These are phyloP conservation scores for Holotrichia oblita DNA, from an alignment of 1,140 invertebrate genomes.

Conservation along the genomic window DNA sequence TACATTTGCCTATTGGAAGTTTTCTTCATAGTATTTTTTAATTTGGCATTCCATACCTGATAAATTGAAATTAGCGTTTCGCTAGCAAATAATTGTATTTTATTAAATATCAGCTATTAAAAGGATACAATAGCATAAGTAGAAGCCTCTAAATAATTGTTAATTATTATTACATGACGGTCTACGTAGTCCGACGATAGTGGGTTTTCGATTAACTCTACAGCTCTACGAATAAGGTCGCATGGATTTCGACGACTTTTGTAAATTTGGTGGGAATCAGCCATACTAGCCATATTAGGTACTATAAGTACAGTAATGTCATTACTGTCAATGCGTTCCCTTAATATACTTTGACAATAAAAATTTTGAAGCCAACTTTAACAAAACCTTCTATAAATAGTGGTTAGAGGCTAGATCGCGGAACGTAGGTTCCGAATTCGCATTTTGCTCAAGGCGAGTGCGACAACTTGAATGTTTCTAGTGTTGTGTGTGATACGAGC, in stretches of 20 bases:
- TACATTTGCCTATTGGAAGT: too few relatives aligned
- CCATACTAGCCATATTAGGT: too few relatives aligned
- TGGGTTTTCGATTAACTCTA: conserved; percentile 43
- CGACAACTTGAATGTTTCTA: too few relatives aligned
- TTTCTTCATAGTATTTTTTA: too few relatives aligned
- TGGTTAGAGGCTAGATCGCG: not conserved
- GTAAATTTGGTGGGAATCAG: not conserved
- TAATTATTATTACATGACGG: conserved; percentile 42
- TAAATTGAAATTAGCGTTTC: not conserved
- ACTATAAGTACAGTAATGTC: not conserved
- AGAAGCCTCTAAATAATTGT: conserved; percentile 43
- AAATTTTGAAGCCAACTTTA: not conserved
- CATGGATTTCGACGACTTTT: conserved; percentile 39
- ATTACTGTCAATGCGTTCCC: not conserved
- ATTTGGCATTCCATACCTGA: too few relatives aligned
- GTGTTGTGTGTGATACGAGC: too few relatives aligned
- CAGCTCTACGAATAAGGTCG: conserved; percentile 34
- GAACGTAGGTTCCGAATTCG: not conserved
- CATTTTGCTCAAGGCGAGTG: too few relatives aligned
- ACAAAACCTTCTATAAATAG: not conserved
- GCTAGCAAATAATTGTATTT: not conserved
- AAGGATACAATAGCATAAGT: conserved; percentile 49
- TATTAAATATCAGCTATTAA: not conserved
- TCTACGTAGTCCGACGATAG: conserved; percentile 42
- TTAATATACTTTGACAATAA: not conserved